phyloP scores from a whole-genome alignment of 2,113 vertebrate species.

The rabbit (Oryctolagus cuniculus) region DNA sequence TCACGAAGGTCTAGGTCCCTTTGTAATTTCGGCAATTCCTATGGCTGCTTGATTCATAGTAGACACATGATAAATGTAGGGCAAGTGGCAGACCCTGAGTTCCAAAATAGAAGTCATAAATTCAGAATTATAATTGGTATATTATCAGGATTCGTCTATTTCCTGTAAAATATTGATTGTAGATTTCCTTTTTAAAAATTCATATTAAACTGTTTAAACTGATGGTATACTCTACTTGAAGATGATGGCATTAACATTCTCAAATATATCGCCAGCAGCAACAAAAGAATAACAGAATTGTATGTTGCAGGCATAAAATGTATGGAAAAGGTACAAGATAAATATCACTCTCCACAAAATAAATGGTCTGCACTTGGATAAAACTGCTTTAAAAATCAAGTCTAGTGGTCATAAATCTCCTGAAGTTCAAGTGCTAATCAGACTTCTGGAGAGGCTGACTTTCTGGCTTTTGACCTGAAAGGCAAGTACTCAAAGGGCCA shows the following conservation, averaged over 20 bases:
- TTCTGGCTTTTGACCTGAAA: slow-evolving; percentile 65
- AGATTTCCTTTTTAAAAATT: neutral
- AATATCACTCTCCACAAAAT: slow-evolving; percentile 40
- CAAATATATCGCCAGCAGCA: neutral
- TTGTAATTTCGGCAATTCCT: neutral
- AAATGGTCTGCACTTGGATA: slow-evolving; percentile 65
- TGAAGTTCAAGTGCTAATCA: slow-evolving; percentile 61
- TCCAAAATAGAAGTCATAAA: neutral
- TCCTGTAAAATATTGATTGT: neutral
- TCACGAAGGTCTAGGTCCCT: neutral
- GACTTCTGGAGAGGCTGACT: slow-evolving; percentile 55
- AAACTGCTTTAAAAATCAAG: slow-evolving; percentile 75
- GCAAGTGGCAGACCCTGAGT: neutral
- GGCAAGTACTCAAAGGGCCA: neutral
- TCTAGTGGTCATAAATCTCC: slow-evolving; percentile 59
- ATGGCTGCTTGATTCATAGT: neutral
- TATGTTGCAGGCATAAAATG: slow-evolving; percentile 13
- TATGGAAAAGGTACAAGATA: neutral
- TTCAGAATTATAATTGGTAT: neutral
- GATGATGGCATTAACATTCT: neutral
- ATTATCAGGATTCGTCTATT: slow-evolving; percentile 7
- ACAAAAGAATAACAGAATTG: neutral
- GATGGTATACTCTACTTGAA: neutral
- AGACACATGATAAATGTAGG: neutral
- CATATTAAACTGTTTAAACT: slow-evolving; percentile 17